phyloP scores from a whole-genome alignment of 2,113 vertebrate genomes.

The Aphyosemion australe region DNA sequence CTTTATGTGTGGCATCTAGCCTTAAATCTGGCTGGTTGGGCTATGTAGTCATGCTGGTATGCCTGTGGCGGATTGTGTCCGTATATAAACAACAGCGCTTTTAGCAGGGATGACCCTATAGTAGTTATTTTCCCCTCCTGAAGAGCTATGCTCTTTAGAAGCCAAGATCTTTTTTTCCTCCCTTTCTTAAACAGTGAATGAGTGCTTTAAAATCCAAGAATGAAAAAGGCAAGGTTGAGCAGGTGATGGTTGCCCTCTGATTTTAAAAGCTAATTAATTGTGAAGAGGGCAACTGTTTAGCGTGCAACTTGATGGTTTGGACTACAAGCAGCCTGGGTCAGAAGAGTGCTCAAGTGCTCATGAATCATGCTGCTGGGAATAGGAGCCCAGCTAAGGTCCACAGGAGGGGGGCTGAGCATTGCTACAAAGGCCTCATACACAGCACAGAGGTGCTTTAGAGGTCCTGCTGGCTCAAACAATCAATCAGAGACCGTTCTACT shows the following conservation, averaged over 20 bases:
- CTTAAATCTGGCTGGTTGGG: slow-evolving; percentile 64
- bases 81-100: slow-evolving; percentile 32
- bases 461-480: slow-evolving; percentile 63
- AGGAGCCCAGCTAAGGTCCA: slow-evolving; percentile 49
- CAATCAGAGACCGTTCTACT: slow-evolving; percentile 68
- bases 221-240: slow-evolving; percentile 25
- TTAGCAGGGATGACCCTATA: slow-evolving; percentile 46
- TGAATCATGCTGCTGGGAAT: slow-evolving; percentile 74
- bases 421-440: slow-evolving; percentile 53
- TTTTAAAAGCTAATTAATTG: slow-evolving; percentile 71
- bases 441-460: slow-evolving; percentile 54
- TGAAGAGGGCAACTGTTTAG: slow-evolving; percentile 69
- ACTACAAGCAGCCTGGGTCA: slow-evolving; percentile 64
- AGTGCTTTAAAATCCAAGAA: slow-evolving; percentile 46
- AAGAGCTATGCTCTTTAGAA: slow-evolving; percentile 44
- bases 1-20: slow-evolving; percentile 65
- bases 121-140: slow-evolving; percentile 27
- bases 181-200: slow-evolving; percentile 10
- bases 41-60: slow-evolving; percentile 46
- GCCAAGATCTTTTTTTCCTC: slow-evolving; percentile 28
- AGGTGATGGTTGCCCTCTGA: slow-evolving; percentile 35
- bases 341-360: slow-evolving; percentile 53
- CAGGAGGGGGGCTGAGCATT: slow-evolving; percentile 31
- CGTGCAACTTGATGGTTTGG: slow-evolving; percentile 72
- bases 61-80: slow-evolving; percentile 69